Evolutionary conservation across 2,797 vertebrate genomes (phyloP).

Genomic region (Bradypodion pumilum): DNA sequence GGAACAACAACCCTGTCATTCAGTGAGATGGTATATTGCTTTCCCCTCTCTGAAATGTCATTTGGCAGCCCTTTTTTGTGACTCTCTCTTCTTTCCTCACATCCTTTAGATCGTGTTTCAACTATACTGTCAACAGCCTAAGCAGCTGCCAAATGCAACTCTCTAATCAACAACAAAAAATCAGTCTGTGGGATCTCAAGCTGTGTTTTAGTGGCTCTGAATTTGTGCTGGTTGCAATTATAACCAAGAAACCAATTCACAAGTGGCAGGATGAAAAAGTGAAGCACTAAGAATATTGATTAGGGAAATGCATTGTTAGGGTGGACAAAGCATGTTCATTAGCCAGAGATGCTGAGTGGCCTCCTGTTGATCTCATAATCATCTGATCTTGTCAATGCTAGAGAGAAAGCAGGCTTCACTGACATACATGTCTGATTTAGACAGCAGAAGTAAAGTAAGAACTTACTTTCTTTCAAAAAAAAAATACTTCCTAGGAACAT

Average conservation of each 20-base stretch:
- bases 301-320: constrained; percentile 35
- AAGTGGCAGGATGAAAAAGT: constrained; percentile 22
- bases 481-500: neutral
- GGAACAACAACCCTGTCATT: neutral
- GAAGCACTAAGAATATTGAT: constrained; percentile 35
- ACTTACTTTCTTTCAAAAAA: constrained; percentile 22
- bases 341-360: constrained; percentile 30
- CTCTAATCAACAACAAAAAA: constrained; percentile 33
- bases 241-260: constrained; percentile 12
- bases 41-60: neutral
- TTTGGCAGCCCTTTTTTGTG: neutral
- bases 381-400: constrained; percentile 32
- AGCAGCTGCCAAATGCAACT: neutral
- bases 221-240: constrained; percentile 15
- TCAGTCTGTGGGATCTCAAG: neutral
- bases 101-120: neutral
- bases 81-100: neutral
- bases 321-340: constrained; percentile 32
- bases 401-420: constrained; percentile 11
- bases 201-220: neutral
- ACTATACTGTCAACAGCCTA: constrained; percentile 13
- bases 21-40: neutral
- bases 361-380: constrained; percentile 30
- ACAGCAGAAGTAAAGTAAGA: constrained; percentile 23
- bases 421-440: constrained; percentile 2